Base-by-base conservation (phyloP, 1,140 invertebrate genomes). In the Scaptomyza pallida region DNA sequence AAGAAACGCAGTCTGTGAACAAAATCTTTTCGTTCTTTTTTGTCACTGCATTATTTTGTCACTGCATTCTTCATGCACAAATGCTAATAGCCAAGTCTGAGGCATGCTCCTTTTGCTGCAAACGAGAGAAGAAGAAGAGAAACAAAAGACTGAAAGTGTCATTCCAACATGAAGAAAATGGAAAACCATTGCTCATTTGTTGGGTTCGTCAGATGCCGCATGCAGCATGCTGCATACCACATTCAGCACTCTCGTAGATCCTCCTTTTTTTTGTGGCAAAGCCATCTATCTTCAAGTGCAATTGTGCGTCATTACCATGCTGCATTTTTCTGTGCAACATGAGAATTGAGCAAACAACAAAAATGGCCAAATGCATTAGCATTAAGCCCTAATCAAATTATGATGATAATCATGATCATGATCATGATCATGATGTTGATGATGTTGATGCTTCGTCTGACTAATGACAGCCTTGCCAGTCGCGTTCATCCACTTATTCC, bases 271-370 rank as follows among this genome's bases (percentile, higher is more conserved):
- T 19, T 55, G 26, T 17, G n/a, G n/a, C n/a, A n/a, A n/a, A n/a
- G n/a, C 56, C 6, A 26, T 5, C 3, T 26, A 5, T 26, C 5
- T 26, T 26, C 23, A 26, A n/a, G 5, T 26, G 70, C 44, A 67
- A 47, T 70, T 69, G 59, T 57, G 78, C 78, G 55, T 77, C 80
- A 79, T 85, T 85, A 78, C 45, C 61, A 67, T 83, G 79, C 80
- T 62, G 57, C 52, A 54, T 51, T 45, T 15, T 26, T 33, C 33
- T 13, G 47, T 37, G 48, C 47, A 40, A 35, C 48, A 54, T 59
- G 59, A 55, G 74, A 76, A 63, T 65, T 78, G 69, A 74, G 74
- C 78, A 83, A 82, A 82, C 78, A 81, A 63, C 78, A 81, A 63
- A 30, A 70, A 63, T 64, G 60, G 60, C 60, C 60, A 70, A 64